Base-by-base conservation (phyloP, 2,888 invertebrate genomes). In the Gryllus longicercus region DNA sequence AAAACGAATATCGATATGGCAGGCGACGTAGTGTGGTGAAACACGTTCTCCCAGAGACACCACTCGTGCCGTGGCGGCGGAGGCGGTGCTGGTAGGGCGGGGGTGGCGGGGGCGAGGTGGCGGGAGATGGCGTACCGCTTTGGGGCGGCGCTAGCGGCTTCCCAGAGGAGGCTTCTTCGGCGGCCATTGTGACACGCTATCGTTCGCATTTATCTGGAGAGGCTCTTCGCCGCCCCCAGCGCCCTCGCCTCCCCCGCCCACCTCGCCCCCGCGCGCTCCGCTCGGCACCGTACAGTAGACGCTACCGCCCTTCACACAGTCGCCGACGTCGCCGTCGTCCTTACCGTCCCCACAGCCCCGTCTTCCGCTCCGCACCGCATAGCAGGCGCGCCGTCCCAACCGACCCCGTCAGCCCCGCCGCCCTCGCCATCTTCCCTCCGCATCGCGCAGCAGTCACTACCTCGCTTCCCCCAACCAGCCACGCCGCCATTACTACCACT, bases 201-300 rank as follows among this genome's bases (percentile, higher is more conserved):
- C 63, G 63, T n/a, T 63, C 16, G 63, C 63, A 63, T 63, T 63
- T 63, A 63, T 63, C 63, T 63, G n/a, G 63, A 63, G 63, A 63
- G n/a, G 63, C 38, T 38, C 38, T 38, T 5, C 38, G 38, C 38
- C 63, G 63, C 63, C 16, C 16, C 18, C 63, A 2, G 2, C 63
- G 63, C 63, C 63, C 63, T 18, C 18, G 14, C 63, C 63, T 14
- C 5, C 63, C 18, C 63, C 2, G 63, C 16, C 18, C 63, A 18
- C 12, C 18, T 2, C 16, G 16, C 16, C 16, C 0, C 16, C 16
- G 0, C 3, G n/a, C 63, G n/a, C 63, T 11, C 11, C 63, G 63
- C 63, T 5, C 38, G 4, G 38, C 63, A 18, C 63, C 63, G 18
- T 3, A 14, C 14, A 18, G 63, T 3, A 14, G 63, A 11, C 14